A percentile compares a stretch with the other conserved stretches of the same genome.
Evolutionary conservation across 2,113 vertebrate genomes (phyloP).

Genomic region (Trogon melanurus): DNA sequence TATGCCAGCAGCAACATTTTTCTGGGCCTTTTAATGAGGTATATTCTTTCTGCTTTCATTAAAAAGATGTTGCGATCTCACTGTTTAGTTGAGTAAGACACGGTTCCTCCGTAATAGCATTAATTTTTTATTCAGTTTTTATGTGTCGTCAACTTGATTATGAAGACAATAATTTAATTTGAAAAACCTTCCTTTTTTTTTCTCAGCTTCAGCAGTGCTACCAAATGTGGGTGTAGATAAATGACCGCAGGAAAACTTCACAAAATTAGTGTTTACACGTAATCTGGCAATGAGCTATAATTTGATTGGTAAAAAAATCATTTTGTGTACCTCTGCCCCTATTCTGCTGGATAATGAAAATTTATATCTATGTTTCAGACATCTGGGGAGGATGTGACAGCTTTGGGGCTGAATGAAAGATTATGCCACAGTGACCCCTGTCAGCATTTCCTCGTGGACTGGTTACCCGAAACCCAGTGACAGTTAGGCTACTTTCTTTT

Average conservation of each 20-base stretch:
- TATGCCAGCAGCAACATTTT: background rate
- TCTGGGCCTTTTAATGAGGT: background rate
- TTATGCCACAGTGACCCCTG: constrained; percentile 89
- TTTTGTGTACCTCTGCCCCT: constrained; percentile 89
- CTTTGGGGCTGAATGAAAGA: constrained; percentile 90
- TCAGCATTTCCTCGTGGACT: constrained; percentile 84
- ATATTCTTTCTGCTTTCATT: constrained; percentile 66
- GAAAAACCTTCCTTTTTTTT: constrained; percentile 63
- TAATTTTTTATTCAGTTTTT: constrained; percentile 79
- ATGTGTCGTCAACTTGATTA: constrained; percentile 77
- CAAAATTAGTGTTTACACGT: constrained; percentile 86
- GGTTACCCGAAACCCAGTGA: constrained; percentile 86
- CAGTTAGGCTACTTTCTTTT: constrained; percentile 72
- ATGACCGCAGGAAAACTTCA: constrained; percentile 86
- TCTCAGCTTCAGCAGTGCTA: constrained; percentile 70
- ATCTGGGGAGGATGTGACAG: constrained; percentile 88
- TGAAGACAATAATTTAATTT: constrained; percentile 81
- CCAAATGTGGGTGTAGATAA: constrained; percentile 79
- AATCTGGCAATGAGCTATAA: constrained; percentile 86
- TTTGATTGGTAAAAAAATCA: constrained; percentile 89
- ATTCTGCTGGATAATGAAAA: constrained; percentile 87
- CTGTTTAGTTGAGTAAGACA: constrained; percentile 62
- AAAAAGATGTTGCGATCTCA: constrained; percentile 41
- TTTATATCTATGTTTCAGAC: constrained; percentile 87
- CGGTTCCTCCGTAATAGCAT: constrained; percentile 73